These are phyloP conservation scores for Chouioia cunea DNA, from an alignment of 2,888 invertebrate genomes.

Conservation along the genomic window DNA sequence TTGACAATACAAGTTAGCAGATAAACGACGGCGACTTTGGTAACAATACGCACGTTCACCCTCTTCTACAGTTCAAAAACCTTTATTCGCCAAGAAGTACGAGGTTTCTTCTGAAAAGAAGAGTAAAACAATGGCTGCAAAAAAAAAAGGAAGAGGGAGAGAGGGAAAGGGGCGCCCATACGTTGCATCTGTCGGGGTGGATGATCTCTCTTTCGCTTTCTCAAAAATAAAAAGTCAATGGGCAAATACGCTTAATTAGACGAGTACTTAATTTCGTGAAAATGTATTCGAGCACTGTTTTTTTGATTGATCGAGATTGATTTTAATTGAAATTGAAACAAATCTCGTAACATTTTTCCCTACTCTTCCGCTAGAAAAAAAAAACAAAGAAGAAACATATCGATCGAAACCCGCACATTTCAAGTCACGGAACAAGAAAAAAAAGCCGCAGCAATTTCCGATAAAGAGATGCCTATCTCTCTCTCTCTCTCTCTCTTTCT, in stretches of 20 bases:
- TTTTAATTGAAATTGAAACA: too few species aligned
- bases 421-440: conserved; percentile 1
- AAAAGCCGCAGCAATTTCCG: conserved; percentile 38
- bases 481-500: conserved; percentile 16
- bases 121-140: too few species aligned
- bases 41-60: too few species aligned
- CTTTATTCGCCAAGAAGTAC: too few species aligned
- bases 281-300: too few species aligned
- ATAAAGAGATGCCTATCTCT: conserved; percentile 45
- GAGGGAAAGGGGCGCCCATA: conserved; percentile 21
- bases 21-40: too few species aligned
- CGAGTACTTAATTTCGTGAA: too few species aligned
- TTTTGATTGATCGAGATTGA: too few species aligned
- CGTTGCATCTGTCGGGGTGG: conserved; percentile 32
- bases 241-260: too few species aligned
- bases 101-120: background rate
- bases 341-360: too few species aligned
- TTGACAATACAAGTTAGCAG: too few species aligned
- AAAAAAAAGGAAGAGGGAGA: conserved; percentile 38
- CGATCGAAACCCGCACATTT: background rate
- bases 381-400: background rate
- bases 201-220: conserved; percentile 41
- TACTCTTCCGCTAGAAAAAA: conserved; percentile 4
- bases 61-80: too few species aligned
- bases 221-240: conserved; percentile 12